Percentiles rank a stretch among this genome's conserved stretches.
phyloP scores from a whole-genome alignment of 2,888 invertebrate genomes.

The Cactoblastis cactorum region DNA sequence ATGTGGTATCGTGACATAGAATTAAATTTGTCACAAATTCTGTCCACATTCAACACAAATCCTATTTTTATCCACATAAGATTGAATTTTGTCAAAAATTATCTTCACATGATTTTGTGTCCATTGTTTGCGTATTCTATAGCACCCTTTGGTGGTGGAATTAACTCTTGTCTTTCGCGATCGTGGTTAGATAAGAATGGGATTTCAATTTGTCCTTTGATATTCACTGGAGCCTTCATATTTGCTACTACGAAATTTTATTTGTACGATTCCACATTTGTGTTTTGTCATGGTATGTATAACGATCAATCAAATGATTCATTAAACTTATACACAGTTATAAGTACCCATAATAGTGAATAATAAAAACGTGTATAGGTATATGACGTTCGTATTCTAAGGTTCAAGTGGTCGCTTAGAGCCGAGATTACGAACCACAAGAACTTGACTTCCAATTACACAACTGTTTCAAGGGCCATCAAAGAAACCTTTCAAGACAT shows the following conservation, averaged over 20 bases:
- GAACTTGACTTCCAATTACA: constrained; percentile 64
- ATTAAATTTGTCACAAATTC: constrained; percentile 37
- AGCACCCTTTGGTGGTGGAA: constrained; percentile 67
- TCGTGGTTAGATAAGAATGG: constrained; percentile 66
- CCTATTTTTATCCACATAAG: constrained; percentile 25
- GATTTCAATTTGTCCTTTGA: constrained; percentile 54
- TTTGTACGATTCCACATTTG: not conserved
- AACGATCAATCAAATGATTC: not conserved
- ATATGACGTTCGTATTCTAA: too few relatives aligned
- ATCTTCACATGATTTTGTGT: constrained; percentile 27
- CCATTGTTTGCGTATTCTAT: constrained; percentile 54
- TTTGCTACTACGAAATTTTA: constrained; percentile 2
- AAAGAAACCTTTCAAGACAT: constrained; percentile 49
- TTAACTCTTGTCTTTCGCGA: constrained; percentile 63
- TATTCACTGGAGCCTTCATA: constrained; percentile 20
- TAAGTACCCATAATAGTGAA: too few relatives aligned
- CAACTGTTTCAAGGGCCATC: constrained; percentile 65
- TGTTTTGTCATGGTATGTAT: too few relatives aligned
- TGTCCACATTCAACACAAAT: constrained; percentile 15
- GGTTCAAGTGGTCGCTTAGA: constrained; percentile 21
- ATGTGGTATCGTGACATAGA: constrained; percentile 58
- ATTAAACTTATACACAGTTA: too few relatives aligned
- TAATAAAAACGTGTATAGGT: too few relatives aligned
- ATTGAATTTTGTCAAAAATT: constrained; percentile 25
- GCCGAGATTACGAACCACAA: constrained; percentile 38